These are phyloP conservation scores for Oceanites oceanicus DNA, from an alignment of 2,113 vertebrate genomes.

Conservation along the genomic window DNA sequence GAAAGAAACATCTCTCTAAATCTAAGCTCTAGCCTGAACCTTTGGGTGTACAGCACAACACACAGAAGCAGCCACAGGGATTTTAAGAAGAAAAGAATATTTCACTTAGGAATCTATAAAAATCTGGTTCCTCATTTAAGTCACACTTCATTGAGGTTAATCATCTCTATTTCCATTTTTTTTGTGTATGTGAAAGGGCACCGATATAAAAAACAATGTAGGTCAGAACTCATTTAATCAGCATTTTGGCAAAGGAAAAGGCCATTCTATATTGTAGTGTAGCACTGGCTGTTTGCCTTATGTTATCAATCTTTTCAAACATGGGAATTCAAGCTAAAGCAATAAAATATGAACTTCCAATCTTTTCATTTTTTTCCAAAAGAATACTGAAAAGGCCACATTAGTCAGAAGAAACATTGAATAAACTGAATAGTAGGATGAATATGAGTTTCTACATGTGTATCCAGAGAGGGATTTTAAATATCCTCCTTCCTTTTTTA, in stretches of 20 bases:
- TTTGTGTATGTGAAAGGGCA: conserved; percentile 17
- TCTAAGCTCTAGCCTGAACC: background rate
- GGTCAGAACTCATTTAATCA: conserved; percentile 24
- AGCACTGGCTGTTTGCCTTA: conserved; percentile 34
- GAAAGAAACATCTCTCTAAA: background rate
- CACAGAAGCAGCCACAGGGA: background rate
- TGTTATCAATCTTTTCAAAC: conserved; percentile 27
- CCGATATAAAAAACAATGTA: conserved; percentile 10
- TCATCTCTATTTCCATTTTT: background rate
- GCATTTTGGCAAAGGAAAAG: conserved; percentile 41
- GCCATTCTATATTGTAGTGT: conserved; percentile 4
- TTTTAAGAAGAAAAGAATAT: background rate
- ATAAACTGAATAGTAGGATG: background rate
- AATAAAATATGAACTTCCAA: conserved; percentile 27
- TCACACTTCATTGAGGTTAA: conserved; percentile 11
- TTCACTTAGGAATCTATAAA: background rate
- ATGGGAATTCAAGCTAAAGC: background rate
- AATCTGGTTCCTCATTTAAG: background rate
- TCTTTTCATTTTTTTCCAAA: background rate
- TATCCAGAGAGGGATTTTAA: background rate
- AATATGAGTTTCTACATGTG: background rate
- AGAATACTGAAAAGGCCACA: conserved; percentile 2
- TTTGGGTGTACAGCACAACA: background rate
- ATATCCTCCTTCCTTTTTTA: background rate
- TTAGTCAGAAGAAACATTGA: background rate